A percentile compares a stretch with the other conserved stretches of the same genome.
Evolutionary conservation across 1,140 invertebrate genomes (phyloP).

Genomic region (Macrocentrus cingulum): DNA sequence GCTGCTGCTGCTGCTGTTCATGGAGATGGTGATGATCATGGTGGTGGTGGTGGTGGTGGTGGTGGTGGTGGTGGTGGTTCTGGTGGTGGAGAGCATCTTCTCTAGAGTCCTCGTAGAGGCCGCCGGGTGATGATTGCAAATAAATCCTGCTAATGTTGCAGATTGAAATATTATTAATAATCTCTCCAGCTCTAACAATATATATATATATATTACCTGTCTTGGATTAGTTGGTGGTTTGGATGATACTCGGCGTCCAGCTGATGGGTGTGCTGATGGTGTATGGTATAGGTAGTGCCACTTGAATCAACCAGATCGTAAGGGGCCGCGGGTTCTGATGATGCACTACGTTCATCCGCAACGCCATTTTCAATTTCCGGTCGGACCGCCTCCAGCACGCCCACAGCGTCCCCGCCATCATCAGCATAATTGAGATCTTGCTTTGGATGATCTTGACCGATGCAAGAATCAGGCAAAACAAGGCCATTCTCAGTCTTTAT

Average conservation of each 20-base stretch:
- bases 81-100: conserved; percentile 32
- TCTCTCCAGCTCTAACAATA: no score
- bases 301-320: conserved; percentile 29
- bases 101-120: conserved; percentile 30
- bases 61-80: conserved; percentile 37
- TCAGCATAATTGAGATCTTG: conserved; percentile 39
- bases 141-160: conserved; percentile 29
- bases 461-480: conserved; percentile 28
- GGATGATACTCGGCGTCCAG: conserved; percentile 37
- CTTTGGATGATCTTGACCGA: conserved; percentile 35
- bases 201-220: conserved; percentile 39
- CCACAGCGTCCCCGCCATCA: conserved; percentile 49
- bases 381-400: conserved; percentile 55
- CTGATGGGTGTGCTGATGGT: conserved; percentile 33
- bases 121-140: conserved; percentile 23
- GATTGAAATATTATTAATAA: not conserved
- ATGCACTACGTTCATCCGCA: conserved; percentile 38
- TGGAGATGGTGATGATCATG: conserved; percentile 15
- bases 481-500: not conserved
- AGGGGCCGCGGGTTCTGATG: conserved; percentile 32
- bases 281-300: conserved; percentile 32
- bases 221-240: conserved; percentile 35
- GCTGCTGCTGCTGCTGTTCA: conserved; percentile 27
- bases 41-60: conserved; percentile 31
- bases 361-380: conserved; percentile 57